Percentiles rank a stretch among this genome's conserved stretches.
phyloP scores from a whole-genome alignment of 2,797 vertebrate species.

The Ctenosaura bakeri region DNA sequence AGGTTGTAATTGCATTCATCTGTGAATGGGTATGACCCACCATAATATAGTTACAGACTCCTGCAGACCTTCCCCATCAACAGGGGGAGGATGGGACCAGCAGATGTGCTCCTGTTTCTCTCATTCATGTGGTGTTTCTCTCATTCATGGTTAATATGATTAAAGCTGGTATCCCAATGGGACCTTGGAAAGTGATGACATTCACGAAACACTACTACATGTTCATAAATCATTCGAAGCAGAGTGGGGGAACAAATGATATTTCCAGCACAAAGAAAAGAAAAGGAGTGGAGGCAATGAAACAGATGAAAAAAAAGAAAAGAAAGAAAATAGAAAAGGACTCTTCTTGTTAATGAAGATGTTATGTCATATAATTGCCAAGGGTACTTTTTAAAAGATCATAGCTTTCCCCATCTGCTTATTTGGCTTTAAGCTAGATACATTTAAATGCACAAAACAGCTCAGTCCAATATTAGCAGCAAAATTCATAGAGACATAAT shows the following conservation, averaged over 20 bases:
- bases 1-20: not conserved
- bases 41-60: not conserved
- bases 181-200: not conserved
- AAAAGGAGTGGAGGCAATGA: no score
- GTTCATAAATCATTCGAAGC: not conserved
- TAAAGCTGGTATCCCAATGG: not conserved
- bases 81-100: not conserved
- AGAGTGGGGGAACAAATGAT: not conserved
- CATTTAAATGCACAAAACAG: conserved; percentile 43
- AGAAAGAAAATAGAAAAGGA: not conserved
- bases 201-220: not conserved
- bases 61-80: not conserved
- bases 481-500: conserved; percentile 49
- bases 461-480: conserved; percentile 46
- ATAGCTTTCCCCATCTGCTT: conserved; percentile 23
- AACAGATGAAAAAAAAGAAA: not conserved
- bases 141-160: not conserved
- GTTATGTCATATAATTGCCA: not conserved
- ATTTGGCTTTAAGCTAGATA: conserved; percentile 5
- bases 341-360: conserved; percentile 15
- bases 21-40: not conserved
- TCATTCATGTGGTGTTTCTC: not conserved
- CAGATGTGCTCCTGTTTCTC: not conserved
- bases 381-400: not conserved
- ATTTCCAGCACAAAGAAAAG: not conserved